Conservation (phyloP, 2,113 vertebrate genomes). For the Amphiprion ocellaris region DNA sequence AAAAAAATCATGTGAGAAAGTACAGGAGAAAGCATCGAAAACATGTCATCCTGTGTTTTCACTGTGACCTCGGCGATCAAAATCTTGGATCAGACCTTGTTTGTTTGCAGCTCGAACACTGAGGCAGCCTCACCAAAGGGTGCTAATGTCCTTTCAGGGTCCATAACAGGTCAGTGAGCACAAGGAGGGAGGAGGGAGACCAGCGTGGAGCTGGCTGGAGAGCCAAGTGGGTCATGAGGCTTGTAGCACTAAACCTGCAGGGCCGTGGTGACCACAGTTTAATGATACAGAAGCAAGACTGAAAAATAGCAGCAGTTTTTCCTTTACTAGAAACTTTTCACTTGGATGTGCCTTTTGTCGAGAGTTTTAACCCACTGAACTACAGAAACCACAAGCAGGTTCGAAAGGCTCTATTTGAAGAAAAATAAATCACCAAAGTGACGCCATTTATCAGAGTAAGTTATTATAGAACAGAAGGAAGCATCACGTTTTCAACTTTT, state of each 20-base stretch:
- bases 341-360: not conserved
- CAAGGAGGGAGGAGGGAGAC: conserved; percentile 19
- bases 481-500: no score
- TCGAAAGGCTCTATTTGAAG: no score
- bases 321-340: not conserved
- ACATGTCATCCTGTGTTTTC: not conserved
- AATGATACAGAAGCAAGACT: not conserved
- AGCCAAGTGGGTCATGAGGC: conserved; percentile 57
- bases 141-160: conserved; percentile 26
- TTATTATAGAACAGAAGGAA: no score
- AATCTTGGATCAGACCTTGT: not conserved
- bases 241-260: conserved; percentile 35
- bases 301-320: not conserved
- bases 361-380: not conserved
- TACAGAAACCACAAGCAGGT: no score
- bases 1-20: not conserved
- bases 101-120: not conserved
- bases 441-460: no score
- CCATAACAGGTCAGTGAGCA: conserved; percentile 29
- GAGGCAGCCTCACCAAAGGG: conserved; percentile 12
- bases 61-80: not conserved
- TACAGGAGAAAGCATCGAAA: not conserved
- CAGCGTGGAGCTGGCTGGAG: conserved; percentile 33
- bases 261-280: not conserved
- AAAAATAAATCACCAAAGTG: no score